A percentile compares a stretch with the other conserved stretches of the same genome.
These are phyloP conservation scores for Ophion costatus DNA, from an alignment of 2,888 invertebrate genomes.

Conservation along the genomic window DNA sequence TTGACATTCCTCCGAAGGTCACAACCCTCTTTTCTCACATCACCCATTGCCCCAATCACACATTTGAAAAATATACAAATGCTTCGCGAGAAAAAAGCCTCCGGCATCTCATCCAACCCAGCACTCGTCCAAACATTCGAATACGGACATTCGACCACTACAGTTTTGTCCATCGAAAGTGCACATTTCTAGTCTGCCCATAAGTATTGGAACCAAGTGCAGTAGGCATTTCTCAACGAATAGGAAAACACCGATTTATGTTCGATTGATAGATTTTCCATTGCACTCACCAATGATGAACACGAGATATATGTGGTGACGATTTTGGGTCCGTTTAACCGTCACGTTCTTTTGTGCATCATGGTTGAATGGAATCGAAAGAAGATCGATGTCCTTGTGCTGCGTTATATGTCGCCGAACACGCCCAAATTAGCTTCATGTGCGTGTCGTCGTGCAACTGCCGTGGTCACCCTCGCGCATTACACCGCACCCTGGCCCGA, in stretches of 20 bases:
- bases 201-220: too few relatives aligned
- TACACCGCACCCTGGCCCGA: conserved; percentile 23
- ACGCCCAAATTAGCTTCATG: conserved; percentile 67
- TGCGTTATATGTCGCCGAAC: conserved; percentile 55
- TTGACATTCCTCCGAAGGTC: conserved; percentile 27
- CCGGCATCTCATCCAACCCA: too few relatives aligned
- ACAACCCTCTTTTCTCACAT: conserved; percentile 15
- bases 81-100: too few relatives aligned
- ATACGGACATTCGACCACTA: not conserved
- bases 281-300: conserved; percentile 41
- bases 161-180: not conserved
- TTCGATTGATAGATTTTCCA: conserved; percentile 31
- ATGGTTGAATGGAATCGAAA: conserved; percentile 51
- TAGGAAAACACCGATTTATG: conserved; percentile 6
- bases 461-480: conserved; percentile 40
- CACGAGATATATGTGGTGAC: conserved; percentile 15
- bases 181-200: not conserved
- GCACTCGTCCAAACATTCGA: too few relatives aligned
- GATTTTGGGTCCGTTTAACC: conserved; percentile 58
- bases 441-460: conserved; percentile 50
- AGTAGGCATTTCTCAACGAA: too few relatives aligned
- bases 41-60: conserved; percentile 14
- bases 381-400: conserved; percentile 66
- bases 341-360: conserved; percentile 57
- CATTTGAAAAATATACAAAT: too few relatives aligned